Evolutionary conservation across 2,888 invertebrate species (phyloP).

Genomic region (Macrosoma leucophasiata): DNA sequence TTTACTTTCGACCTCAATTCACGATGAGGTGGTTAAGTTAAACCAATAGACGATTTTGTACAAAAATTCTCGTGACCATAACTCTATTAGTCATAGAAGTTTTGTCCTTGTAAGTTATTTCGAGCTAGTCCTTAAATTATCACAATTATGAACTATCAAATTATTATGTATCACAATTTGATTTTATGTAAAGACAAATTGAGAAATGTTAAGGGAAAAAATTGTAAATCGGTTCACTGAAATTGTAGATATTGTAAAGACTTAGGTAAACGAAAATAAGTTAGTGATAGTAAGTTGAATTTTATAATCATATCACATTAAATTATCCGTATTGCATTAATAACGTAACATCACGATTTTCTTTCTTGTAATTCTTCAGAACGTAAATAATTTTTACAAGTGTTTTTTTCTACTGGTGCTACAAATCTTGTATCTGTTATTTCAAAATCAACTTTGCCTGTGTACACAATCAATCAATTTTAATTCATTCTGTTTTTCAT

Average conservation of each 20-base stretch:
- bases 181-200: slow-evolving; percentile 37
- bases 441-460: too few relatives aligned
- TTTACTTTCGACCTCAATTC: slow-evolving; percentile 17
- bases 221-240: slow-evolving; percentile 50
- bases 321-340: slow-evolving; percentile 46
- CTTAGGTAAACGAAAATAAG: slow-evolving; percentile 56
- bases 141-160: slow-evolving; percentile 38
- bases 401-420: slow-evolving; percentile 52
- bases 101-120: slow-evolving; percentile 70
- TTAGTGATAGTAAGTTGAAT: slow-evolving; percentile 58
- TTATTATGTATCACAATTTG: slow-evolving; percentile 27
- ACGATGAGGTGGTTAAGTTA: slow-evolving; percentile 19
- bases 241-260: slow-evolving; percentile 72
- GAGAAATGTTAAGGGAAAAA: slow-evolving; percentile 28
- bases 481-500: too few relatives aligned
- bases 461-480: too few relatives aligned
- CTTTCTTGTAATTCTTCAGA: slow-evolving; percentile 27
- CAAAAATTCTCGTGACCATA: slow-evolving; percentile 60
- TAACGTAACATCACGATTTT: slow-evolving; percentile 34
- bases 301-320: slow-evolving; percentile 72
- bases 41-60: slow-evolving; percentile 48
- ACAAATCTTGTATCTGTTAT: too few relatives aligned
- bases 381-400: too few relatives aligned
- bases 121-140: slow-evolving; percentile 69
- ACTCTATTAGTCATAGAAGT: slow-evolving; percentile 55